Conservation (phyloP, 2,888 invertebrate species). For the Diaphora mendica region DNA sequence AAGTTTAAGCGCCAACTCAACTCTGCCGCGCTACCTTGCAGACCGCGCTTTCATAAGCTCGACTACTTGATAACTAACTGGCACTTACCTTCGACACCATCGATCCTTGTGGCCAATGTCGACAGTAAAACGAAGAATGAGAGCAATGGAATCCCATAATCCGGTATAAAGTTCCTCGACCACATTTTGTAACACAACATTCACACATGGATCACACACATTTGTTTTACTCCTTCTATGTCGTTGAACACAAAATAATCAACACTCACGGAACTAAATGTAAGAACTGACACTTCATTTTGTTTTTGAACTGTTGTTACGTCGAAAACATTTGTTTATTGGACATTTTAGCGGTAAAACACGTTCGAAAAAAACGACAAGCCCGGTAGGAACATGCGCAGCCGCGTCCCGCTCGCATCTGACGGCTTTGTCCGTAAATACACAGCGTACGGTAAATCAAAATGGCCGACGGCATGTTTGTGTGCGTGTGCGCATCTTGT, state of each 20-base stretch:
- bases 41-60: constrained; percentile 83
- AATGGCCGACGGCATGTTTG: constrained; percentile 78
- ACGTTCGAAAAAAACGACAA: constrained; percentile 74
- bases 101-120: constrained; percentile 79
- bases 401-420: constrained; percentile 86
- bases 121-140: constrained; percentile 78
- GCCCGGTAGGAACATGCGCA: constrained; percentile 83
- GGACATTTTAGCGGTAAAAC: constrained; percentile 86
- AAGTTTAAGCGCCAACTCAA: constrained; percentile 60
- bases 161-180: constrained; percentile 89
- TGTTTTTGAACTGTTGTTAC: constrained; percentile 83
- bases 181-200: constrained; percentile 89
- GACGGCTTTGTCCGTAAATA: constrained; percentile 87
- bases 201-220: constrained; percentile 87
- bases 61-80: constrained; percentile 65
- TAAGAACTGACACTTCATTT: constrained; percentile 86
- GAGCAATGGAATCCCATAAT: constrained; percentile 89
- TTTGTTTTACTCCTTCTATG: constrained; percentile 84
- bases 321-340: constrained; percentile 73
- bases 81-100: constrained; percentile 87
- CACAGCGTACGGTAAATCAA: constrained; percentile 85
- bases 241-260: constrained; percentile 77
- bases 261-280: constrained; percentile 86
- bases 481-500: constrained; percentile 80
- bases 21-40: constrained; percentile 66